Evolutionary conservation across 1,140 invertebrate genomes (phyloP).

Genomic region (Chlorops oryzae): DNA sequence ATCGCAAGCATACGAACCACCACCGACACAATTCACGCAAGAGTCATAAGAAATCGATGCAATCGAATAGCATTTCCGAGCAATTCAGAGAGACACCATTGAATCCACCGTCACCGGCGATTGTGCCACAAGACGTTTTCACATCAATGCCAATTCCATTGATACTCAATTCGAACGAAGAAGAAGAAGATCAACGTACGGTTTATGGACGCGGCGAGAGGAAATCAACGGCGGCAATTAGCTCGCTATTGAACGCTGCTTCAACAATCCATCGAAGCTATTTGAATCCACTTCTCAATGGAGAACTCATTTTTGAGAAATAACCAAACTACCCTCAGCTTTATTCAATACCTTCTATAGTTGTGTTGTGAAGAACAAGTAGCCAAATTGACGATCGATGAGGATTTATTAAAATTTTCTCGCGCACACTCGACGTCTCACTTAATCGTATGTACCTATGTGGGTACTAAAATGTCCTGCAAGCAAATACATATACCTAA

Average conservation of each 20-base stretch:
- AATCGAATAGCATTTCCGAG: conserved; percentile 1
- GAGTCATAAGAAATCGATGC: background rate
- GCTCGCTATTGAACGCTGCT: no score
- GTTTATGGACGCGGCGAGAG: conserved; percentile 17
- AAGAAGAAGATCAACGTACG: conserved; percentile 36
- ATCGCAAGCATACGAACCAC: conserved; percentile 41
- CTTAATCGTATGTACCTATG: no score
- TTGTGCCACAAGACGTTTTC: conserved; percentile 34
- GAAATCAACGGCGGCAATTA: conserved; percentile 32
- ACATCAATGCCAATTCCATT: conserved; percentile 43
- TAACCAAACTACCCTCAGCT: conserved; percentile 19
- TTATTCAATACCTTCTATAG: background rate
- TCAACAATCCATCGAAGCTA: conserved; percentile 43
- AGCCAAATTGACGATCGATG: no score
- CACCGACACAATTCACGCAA: conserved; percentile 19
- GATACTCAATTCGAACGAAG: conserved; percentile 38
- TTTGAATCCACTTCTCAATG: conserved; percentile 42
- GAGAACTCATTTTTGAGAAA: conserved; percentile 44
- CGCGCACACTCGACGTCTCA: no score
- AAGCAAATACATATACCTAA: no score
- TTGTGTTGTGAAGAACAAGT: no score
- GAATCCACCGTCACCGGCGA: conserved; percentile 25
- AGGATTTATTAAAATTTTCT: no score
- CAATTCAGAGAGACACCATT: conserved; percentile 25
- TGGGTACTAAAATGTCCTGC: no score